Evolutionary conservation across 2,113 vertebrate genomes (phyloP), one percentile per base, ranked within the genome.

Genomic region (Leptosomus discolor): DNA sequence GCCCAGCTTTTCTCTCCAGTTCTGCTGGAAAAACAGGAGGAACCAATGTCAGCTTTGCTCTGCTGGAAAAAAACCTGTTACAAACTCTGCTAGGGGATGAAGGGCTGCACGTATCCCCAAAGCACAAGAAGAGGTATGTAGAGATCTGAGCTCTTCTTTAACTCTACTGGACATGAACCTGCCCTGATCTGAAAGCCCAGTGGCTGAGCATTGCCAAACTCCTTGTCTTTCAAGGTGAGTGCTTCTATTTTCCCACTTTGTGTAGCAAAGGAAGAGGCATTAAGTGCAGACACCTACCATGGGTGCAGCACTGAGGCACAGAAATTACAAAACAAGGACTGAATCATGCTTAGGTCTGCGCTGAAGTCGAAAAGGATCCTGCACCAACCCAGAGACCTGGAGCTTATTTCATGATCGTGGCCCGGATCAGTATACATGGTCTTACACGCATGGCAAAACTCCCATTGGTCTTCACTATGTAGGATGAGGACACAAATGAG

Each of bases 371-470:
- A 67, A 39, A 45, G 22, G 32, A 9, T 37, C 48, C 53, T 22
- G 10, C 45, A 63, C 85, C 84, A 46, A 41, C 3, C 37, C 41
- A 46, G 60, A 50, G 45, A 81, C 61, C 54, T 56, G 61, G 53
- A 56, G 21, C 16, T 69, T 6, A 45, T 61, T 61, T 69, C 53
- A 23, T 7, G 18, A 6, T 22, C 56, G 4, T 2, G 1, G 12
- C 57, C 21, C 0, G 0, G 53, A 27, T 1, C 53, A 8, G 8
- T 5, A 48, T 3, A 12, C 0, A 0, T 26, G 81, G 36, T 54
- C 50, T 45, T 50, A 23, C 41, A 27, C 1, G 0, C 30, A 17
- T 4, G 34, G 82, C 36, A 85, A 57, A 73, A 41, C n/a, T 90
- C 34, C 41, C 37, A 1, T 0, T 32, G 23, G 39, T 68, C 69